Evolutionary conservation across 2,797 vertebrate genomes (phyloP), one percentile per base, ranked within the genome.

Genomic region (Channa striata): DNA sequence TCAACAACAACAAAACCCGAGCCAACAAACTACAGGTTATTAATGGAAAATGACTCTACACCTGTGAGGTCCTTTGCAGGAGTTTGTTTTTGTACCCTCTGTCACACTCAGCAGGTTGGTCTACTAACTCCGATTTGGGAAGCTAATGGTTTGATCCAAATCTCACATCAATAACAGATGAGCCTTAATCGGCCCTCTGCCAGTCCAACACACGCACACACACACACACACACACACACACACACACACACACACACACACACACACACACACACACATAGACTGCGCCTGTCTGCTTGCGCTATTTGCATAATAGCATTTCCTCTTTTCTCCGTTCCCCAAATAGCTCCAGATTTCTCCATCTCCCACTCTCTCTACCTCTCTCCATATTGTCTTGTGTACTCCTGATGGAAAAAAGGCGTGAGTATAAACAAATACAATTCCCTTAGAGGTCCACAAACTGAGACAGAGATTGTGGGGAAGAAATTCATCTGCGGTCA

Each of bases 121-220:
- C 59, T 68, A 79, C 79, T 87, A 80, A 82, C 64, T 87, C 81
- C 77, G 74, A 88, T 78, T 57, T 77, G 59, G 51, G 68, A 94
- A 94, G 94, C 95, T 96, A 97, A 97, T 96, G 94, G 95, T 94
- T 95, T 93, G 88, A 94, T 93, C 95, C 95, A 89, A 94, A 94
- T 94, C 94, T 95, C 96, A 96, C 97, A 97, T 97, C 96, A 97
- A 96, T 97, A 97, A 97, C 97, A 98, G 96, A 98, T 97, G 97
- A 98, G 97, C 92, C 96, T 94, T 97, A 96, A 97, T 97, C 95
- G 95, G 93, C 93, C 94, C 72, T 64, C 68, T 78, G 62, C 25
- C 25, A 30, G 2, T 30, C 25, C 25, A n/a, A 80, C 74, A 72
- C 71, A 57, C 63, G 59, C 75, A 53, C 52, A 62, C 47, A 61